Percentiles rank a stretch among this genome's conserved stretches.
Evolutionary conservation across 1,140 invertebrate species (phyloP).

Genomic region (Ostrea denselamellosa): DNA sequence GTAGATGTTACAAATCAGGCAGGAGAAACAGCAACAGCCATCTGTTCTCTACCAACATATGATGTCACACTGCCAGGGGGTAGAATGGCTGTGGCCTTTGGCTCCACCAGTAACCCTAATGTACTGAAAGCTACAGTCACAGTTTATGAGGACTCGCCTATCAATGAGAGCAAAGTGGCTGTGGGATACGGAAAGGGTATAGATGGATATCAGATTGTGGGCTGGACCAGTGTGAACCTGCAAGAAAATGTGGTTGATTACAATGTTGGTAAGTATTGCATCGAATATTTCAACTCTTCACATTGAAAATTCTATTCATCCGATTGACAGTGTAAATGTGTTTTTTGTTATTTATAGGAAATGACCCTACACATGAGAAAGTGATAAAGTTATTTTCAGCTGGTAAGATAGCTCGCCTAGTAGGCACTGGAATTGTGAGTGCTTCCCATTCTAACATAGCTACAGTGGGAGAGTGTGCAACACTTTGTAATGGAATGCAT

Average conservation of each 20-base stretch:
- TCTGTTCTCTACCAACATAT: slow-evolving; percentile 61
- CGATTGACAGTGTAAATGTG: too few species aligned
- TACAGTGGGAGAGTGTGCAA: slow-evolving; percentile 53
- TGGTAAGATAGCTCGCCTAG: slow-evolving; percentile 53
- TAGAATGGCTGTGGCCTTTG: slow-evolving; percentile 58
- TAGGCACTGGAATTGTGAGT: slow-evolving; percentile 42
- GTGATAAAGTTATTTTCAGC: slow-evolving; percentile 55
- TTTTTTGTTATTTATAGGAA: slow-evolving; percentile 5
- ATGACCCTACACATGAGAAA: slow-evolving; percentile 50
- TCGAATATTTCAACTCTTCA: neutral
- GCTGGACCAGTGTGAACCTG: slow-evolving; percentile 41
- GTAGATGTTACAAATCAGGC: slow-evolving; percentile 60
- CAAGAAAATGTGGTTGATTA: slow-evolving; percentile 28
- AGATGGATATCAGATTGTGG: slow-evolving; percentile 46
- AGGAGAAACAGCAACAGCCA: slow-evolving; percentile 48
- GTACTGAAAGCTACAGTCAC: slow-evolving; percentile 56
- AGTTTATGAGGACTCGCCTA: slow-evolving; percentile 61
- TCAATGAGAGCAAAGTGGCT: slow-evolving; percentile 48
- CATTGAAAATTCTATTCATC: too few species aligned
- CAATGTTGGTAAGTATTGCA: slow-evolving; percentile 36
- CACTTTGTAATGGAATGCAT: slow-evolving; percentile 52
- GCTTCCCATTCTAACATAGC: slow-evolving; percentile 32
- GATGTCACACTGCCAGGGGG: slow-evolving; percentile 63
- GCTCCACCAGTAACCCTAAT: slow-evolving; percentile 57
- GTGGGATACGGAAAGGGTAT: slow-evolving; percentile 57